Percentiles rank a stretch among this genome's conserved stretches.
Conservation (phyloP, 2,797 vertebrate genomes). For the Podarcis lilfordi region DNA sequence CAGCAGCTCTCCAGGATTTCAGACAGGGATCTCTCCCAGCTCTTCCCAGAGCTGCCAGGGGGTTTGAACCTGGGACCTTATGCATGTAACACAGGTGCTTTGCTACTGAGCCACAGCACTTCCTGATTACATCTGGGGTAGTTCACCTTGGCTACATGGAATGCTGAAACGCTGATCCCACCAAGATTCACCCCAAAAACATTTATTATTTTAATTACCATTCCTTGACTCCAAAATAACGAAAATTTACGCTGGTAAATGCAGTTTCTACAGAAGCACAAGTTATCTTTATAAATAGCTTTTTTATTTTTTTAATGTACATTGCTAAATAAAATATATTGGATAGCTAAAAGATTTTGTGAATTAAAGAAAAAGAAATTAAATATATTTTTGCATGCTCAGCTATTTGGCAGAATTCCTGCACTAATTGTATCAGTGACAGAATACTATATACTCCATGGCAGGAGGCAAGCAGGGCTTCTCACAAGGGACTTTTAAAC, state of each 20-base stretch:
- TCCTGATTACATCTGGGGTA: not conserved
- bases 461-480: conserved; percentile 10
- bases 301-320: conserved; percentile 75
- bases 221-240: conserved; percentile 55
- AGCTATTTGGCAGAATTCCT: conserved; percentile 38
- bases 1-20: too few species aligned
- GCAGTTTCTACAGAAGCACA: conserved; percentile 77
- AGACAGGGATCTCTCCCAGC: too few species aligned
- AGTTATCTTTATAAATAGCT: conserved; percentile 76
- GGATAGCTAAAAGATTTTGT: conserved; percentile 49
- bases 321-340: conserved; percentile 57
- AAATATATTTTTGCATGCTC: conserved; percentile 69
- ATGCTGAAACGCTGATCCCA: conserved; percentile 43
- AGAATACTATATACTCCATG: conserved; percentile 18
- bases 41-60: too few species aligned
- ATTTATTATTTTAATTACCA: conserved; percentile 37
- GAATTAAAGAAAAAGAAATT: conserved; percentile 69
- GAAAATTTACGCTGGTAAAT: conserved; percentile 58
- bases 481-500: not conserved
- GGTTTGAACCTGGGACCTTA: too few species aligned
- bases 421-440: conserved; percentile 27
- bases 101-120: too few species aligned
- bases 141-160: conserved; percentile 38
- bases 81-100: too few species aligned
- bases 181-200: conserved; percentile 35